Percentiles rank a stretch among this genome's conserved stretches.
Evolutionary conservation across 2,797 vertebrate genomes (phyloP).

Genomic region (Toxotes lorentzi): DNA sequence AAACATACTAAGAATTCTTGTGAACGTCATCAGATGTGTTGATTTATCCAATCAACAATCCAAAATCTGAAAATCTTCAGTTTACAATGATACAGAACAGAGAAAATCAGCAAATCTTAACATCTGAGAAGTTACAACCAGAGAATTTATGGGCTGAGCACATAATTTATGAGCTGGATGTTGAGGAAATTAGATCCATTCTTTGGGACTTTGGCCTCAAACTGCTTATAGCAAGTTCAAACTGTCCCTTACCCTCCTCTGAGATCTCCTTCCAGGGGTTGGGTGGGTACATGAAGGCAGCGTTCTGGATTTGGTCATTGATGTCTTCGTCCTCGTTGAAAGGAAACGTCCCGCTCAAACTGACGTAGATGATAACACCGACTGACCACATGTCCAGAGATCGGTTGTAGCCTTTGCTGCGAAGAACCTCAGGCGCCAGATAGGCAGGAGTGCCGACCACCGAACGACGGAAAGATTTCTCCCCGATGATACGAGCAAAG

Average conservation of each 20-base stretch:
- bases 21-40: no score
- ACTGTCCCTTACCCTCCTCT: conserved; percentile 85
- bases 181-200: no score
- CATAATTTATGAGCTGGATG: no score
- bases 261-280: conserved; percentile 96
- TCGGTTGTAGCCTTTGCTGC: conserved; percentile 97
- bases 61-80: no score
- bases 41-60: no score
- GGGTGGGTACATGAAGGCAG: conserved; percentile 96
- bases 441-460: conserved; percentile 96
- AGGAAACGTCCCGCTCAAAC: conserved; percentile 95
- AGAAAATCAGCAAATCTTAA: no score
- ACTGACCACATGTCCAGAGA: conserved; percentile 98
- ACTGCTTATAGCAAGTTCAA: no score
- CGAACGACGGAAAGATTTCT: conserved; percentile 96
- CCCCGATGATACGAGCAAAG: conserved; percentile 96
- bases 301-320: conserved; percentile 97
- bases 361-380: conserved; percentile 95
- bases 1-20: no score
- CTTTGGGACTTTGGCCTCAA: no score
- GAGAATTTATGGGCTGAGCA: no score
- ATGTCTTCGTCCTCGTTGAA: conserved; percentile 98
- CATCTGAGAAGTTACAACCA: no score
- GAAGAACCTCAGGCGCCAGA: conserved; percentile 93
- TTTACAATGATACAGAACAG: no score